These are phyloP conservation scores for Macrosoma leucophasiata DNA, from an alignment of 2,888 invertebrate species.

Conservation along the genomic window DNA sequence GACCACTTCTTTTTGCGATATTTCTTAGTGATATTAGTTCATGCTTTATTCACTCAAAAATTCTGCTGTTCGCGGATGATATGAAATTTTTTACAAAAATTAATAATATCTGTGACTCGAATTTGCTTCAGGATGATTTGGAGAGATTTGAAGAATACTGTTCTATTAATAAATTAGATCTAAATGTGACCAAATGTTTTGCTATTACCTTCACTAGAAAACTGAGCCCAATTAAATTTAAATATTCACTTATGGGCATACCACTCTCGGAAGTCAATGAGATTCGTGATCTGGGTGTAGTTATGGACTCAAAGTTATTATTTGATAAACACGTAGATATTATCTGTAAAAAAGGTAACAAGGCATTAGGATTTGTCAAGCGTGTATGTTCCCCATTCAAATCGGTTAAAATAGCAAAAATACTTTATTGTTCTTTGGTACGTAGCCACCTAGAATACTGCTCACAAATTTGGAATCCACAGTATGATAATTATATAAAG, in stretches of 20 bases:
- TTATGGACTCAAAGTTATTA: too few species aligned
- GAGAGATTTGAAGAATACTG: slow-evolving; percentile 5
- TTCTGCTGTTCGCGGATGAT: slow-evolving; percentile 14
- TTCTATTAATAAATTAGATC: slow-evolving; percentile 6
- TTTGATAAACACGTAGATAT: too few species aligned
- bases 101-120: background rate
- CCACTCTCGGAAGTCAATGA: too few species aligned
- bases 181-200: slow-evolving; percentile 12
- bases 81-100: slow-evolving; percentile 13
- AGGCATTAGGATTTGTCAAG: too few species aligned
- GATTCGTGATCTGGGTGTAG: too few species aligned
- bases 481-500: too few species aligned
- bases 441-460: too few species aligned
- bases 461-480: too few species aligned
- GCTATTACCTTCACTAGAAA: slow-evolving; percentile 3
- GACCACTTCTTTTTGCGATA: slow-evolving; percentile 6
- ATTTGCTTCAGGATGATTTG: slow-evolving; percentile 6
- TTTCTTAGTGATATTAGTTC: slow-evolving; percentile 5
- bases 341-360: too few species aligned
- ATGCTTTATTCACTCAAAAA: slow-evolving; percentile 4
- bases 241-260: slow-evolving; percentile 1
- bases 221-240: background rate
- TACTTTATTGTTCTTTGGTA: too few species aligned
- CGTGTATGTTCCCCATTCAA: too few species aligned
- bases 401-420: too few species aligned